phyloP scores from a whole-genome alignment of 2,888 invertebrate genomes.

The Flabesymbios commensalis region DNA sequence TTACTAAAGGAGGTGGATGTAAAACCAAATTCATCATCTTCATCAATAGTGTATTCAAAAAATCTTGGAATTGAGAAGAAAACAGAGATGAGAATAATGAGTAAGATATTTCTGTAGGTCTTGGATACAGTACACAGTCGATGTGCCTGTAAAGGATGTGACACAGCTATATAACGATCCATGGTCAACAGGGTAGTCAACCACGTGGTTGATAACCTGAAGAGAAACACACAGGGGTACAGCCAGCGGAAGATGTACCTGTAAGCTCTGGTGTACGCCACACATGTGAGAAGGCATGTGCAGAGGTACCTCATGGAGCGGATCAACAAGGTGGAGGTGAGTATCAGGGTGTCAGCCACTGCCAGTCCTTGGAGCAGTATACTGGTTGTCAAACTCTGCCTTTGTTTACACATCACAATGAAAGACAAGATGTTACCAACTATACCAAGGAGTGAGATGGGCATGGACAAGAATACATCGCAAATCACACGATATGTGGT shows the following conservation, averaged over 20 bases:
- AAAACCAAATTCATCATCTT: no score
- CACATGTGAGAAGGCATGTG: no score
- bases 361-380: constrained; percentile 28
- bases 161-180: constrained; percentile 35
- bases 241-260: constrained; percentile 20
- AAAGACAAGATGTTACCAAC: constrained; percentile 33
- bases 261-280: constrained; percentile 6
- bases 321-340: constrained; percentile 21
- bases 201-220: constrained; percentile 30
- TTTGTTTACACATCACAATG: constrained; percentile 23
- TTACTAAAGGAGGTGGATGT: neutral
- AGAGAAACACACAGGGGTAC: constrained; percentile 26
- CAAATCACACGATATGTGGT: constrained; percentile 18
- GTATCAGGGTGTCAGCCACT: constrained; percentile 24
- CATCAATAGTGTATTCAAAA: no score
- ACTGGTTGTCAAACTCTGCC: constrained; percentile 23
- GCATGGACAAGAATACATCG: constrained; percentile 23
- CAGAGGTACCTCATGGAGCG: constrained; percentile 18
- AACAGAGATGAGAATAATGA: constrained; percentile 17
- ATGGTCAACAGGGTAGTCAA: constrained; percentile 33
- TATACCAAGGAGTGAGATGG: constrained; percentile 28
- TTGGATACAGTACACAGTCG: constrained; percentile 26
- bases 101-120: constrained; percentile 22
- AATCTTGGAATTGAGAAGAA: constrained; percentile 29
- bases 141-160: constrained; percentile 33